Evolutionary conservation across 2,888 invertebrate genomes (phyloP).

Genomic region (Gisinianus flammeolus): DNA sequence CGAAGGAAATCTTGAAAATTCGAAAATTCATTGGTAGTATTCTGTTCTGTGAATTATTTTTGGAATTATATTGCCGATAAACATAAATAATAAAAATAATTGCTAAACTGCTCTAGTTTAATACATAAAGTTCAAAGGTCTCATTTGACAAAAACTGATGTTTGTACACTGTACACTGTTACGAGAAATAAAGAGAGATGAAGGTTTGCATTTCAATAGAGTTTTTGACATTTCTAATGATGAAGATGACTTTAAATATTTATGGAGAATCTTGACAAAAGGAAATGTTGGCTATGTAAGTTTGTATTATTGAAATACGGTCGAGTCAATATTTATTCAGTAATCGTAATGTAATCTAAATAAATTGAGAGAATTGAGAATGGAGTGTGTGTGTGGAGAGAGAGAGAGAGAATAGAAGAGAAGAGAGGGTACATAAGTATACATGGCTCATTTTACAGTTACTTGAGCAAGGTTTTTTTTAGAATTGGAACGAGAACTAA

Average conservation of each 20-base stretch:
- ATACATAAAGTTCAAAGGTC: too few species aligned
- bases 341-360: not conserved
- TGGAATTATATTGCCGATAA: too few species aligned
- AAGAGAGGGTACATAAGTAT: not conserved
- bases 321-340: not conserved
- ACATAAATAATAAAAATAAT: too few species aligned
- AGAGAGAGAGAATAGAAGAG: not conserved
- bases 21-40: too few species aligned
- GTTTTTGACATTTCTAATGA: not conserved
- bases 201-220: too few species aligned
- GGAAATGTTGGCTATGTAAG: not conserved
- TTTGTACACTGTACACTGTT: too few species aligned
- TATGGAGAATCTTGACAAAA: constrained; percentile 2
- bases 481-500: too few species aligned
- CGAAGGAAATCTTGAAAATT: too few species aligned
- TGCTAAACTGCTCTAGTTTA: too few species aligned
- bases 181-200: too few species aligned
- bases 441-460: not conserved
- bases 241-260: constrained; percentile 7
- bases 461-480: not conserved
- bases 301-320: not conserved
- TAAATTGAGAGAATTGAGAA: not conserved
- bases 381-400: not conserved
- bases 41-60: too few species aligned
- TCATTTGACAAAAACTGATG: too few species aligned